These are phyloP conservation scores for Puffinus mauretanicus DNA, from an alignment of 2,113 vertebrate species.

Conservation along the genomic window DNA sequence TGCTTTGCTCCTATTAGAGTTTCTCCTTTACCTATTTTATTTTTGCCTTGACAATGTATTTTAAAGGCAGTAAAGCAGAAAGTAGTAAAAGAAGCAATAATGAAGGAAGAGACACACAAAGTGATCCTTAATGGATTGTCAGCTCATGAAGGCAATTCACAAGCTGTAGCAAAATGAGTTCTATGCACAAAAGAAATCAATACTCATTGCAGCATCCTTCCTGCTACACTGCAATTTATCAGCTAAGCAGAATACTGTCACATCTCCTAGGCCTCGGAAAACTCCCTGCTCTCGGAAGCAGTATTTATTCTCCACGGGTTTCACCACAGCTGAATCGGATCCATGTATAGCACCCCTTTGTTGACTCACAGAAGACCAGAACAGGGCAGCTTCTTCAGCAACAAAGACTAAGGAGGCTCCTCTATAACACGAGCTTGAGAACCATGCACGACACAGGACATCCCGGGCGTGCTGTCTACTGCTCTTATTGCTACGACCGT, in stretches of 20 bases:
- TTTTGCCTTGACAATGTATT: conserved; percentile 63
- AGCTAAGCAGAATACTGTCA: conserved; percentile 63
- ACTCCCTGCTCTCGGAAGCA: conserved; percentile 16
- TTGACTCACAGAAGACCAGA: background rate
- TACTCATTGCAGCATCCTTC: conserved; percentile 69
- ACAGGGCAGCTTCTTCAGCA: background rate
- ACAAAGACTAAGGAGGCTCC: background rate
- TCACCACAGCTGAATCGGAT: background rate
- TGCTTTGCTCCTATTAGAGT: conserved; percentile 15
- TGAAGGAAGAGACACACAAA: conserved; percentile 68
- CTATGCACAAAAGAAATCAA: conserved; percentile 73
- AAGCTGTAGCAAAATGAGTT: conserved; percentile 67
- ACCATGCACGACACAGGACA: accelerated
- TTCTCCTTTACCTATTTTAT: conserved; percentile 57
- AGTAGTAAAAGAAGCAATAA: conserved; percentile 71
- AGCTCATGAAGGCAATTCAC: conserved; percentile 62
- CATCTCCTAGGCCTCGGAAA: conserved; percentile 38
- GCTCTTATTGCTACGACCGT: background rate
- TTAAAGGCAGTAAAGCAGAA: conserved; percentile 71
- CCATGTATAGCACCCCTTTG: background rate
- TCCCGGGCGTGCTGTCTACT: too few species aligned
- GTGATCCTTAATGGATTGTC: conserved; percentile 71
- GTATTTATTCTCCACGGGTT: background rate
- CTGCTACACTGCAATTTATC: conserved; percentile 59
- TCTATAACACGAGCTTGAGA: background rate